Evolutionary conservation across 2,113 vertebrate species (phyloP).

Genomic region (Alexandromys fortis): DNA sequence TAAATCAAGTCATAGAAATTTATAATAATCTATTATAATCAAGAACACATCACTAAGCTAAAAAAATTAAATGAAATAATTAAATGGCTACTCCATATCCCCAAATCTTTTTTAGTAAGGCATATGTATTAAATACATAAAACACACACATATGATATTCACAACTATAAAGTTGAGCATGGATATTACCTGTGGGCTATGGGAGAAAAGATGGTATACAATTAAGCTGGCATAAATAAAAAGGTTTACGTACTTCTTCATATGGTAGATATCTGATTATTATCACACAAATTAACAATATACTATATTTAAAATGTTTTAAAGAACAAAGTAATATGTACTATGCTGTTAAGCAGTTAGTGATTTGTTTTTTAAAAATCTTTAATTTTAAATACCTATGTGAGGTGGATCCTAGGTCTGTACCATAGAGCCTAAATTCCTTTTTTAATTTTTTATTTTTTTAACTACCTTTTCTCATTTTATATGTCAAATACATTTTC

Average conservation of each 20-base stretch:
- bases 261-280: not conserved
- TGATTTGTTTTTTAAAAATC: not conserved
- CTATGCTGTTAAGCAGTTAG: not conserved
- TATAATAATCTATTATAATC: not conserved
- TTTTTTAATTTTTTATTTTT: too few species aligned
- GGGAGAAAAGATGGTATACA: too few species aligned
- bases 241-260: not conserved
- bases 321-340: not conserved
- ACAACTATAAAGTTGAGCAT: not conserved
- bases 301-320: not conserved
- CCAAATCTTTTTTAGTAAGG: not conserved
- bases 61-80: not conserved
- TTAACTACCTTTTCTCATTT: too few species aligned
- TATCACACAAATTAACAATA: not conserved
- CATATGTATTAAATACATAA: not conserved
- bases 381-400: not conserved
- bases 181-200: not conserved
- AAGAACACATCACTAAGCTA: not conserved
- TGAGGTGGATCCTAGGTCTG: too few species aligned
- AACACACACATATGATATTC: not conserved
- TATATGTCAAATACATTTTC: too few species aligned
- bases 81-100: not conserved
- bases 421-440: not conserved
- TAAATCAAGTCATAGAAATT: not conserved
- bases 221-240: not conserved